Percentiles rank a stretch among this genome's conserved stretches.
Evolutionary conservation across 2,888 invertebrate species (phyloP).

Genomic region (Plagodis dolabraria): DNA sequence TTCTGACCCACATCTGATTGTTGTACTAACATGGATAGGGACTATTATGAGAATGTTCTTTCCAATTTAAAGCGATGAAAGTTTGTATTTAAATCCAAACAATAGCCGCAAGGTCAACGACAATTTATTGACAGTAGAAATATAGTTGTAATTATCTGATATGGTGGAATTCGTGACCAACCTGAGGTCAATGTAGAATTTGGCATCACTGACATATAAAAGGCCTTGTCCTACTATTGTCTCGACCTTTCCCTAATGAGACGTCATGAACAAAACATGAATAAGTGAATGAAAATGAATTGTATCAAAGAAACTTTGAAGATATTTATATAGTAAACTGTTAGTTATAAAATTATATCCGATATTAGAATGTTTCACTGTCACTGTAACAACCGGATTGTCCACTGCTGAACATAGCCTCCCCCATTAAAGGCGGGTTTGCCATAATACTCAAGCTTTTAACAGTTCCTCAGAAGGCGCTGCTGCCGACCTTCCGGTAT

Average conservation of each 20-base stretch:
- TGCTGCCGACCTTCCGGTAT: too few species aligned
- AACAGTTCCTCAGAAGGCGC: too few species aligned
- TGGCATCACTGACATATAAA: conserved; percentile 68
- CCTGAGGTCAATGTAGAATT: conserved; percentile 67
- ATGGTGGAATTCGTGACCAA: conserved; percentile 70
- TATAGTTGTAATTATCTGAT: conserved; percentile 72
- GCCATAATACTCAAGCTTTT: too few species aligned
- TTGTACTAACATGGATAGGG: conserved; percentile 62
- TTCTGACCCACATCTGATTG: conserved; percentile 69
- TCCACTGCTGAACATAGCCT: too few species aligned
- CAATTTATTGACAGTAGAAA: conserved; percentile 69
- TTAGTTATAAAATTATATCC: too few species aligned
- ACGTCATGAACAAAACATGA: conserved; percentile 19
- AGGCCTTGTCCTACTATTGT: conserved; percentile 63
- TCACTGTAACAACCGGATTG: too few species aligned
- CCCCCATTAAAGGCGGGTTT: too few species aligned
- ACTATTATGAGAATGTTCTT: conserved; percentile 53
- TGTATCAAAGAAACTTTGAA: too few species aligned
- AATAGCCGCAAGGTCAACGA: conserved; percentile 61
- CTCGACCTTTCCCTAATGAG: conserved; percentile 41
- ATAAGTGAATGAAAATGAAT: too few species aligned
- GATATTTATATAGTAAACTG: too few species aligned
- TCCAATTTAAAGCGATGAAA: conserved; percentile 23
- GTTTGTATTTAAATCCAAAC: conserved; percentile 25
- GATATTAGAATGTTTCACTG: too few species aligned